Base-by-base conservation (phyloP, 2,113 vertebrate species). In the Romanogobio albipinnatus region DNA sequence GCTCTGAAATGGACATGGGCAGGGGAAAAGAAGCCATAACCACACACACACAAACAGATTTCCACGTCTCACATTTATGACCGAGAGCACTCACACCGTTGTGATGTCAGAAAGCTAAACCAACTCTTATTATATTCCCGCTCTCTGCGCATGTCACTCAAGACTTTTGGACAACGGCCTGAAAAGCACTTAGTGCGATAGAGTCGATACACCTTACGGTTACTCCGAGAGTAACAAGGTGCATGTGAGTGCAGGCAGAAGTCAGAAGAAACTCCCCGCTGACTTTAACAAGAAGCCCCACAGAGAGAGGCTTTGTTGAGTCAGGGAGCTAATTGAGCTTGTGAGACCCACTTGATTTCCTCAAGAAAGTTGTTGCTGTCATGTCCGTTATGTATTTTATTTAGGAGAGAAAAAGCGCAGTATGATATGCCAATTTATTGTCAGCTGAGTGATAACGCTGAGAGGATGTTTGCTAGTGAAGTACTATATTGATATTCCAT, bases 241-340 rank as follows among this genome's bases (percentile, higher is more conserved):
- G 64, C 77, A 86, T 88, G 70, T 56, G 87, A 86, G 84, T 83
- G 84, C 75, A 85, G 82, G 85, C 80, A 83, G 53, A 85, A 84
- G 76, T 68, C 85, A 64, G 68, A 62, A 86, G 78, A 84, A 45
- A 61, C 82, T 84, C 82, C 85, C 87, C 5, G 78, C 82, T 86
- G 87, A 86, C 85, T 88, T 88, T 88, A 86, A 87, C 80, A 84
- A 88, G 82, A 83, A 76, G 51, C 61, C 87, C 75, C 64, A 77
- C 47, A 73, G 77, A 86, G 78, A 71, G 15, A 56, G 33, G 36
- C 62, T 86, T 84, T 84, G 77, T 83, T 68, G 14, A 24, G 49
- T 70, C 13, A 3, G 43, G 13, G 84, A 58, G 87, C 80, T 86
- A 83, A 82, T 86, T 84, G 62, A 73, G 87, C 26, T 84, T 86